Conservation (phyloP, 2,888 invertebrate species). For the Trissoscelio sp. region DNA sequence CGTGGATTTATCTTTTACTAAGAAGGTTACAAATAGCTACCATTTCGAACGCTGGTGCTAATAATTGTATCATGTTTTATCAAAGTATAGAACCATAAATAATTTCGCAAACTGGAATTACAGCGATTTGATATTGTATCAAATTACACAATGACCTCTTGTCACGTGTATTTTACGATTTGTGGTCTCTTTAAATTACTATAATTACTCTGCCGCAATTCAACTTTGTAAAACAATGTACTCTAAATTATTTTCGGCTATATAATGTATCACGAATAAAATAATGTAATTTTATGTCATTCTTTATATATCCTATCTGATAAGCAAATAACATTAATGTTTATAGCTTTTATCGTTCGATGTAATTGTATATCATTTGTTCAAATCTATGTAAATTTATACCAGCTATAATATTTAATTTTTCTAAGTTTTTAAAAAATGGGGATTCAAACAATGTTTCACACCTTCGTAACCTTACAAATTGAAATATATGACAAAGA, state of each 20-base stretch:
- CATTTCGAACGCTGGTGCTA: conserved; percentile 7
- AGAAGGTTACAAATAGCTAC: conserved; percentile 20
- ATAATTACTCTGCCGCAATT: background rate
- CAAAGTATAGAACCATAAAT: conserved; percentile 1
- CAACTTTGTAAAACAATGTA: background rate
- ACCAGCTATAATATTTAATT: too few relatives aligned
- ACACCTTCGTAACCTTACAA: background rate
- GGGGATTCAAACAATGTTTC: conserved; percentile 2
- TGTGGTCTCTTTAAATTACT: background rate
- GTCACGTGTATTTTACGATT: conserved; percentile 12
- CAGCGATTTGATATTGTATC: background rate
- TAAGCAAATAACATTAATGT: too few relatives aligned
- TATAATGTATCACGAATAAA: too few relatives aligned
- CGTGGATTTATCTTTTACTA: conserved; percentile 20
- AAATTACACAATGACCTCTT: conserved; percentile 17
- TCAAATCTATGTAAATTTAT: too few relatives aligned
- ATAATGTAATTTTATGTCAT: too few relatives aligned
- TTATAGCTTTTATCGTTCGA: too few relatives aligned
- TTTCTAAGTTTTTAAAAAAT: background rate
- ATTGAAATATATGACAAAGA: conserved; percentile 11
- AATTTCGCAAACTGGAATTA: conserved; percentile 16
- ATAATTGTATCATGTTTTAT: conserved; percentile 25
- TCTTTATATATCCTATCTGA: too few relatives aligned
- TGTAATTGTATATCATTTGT: too few relatives aligned
- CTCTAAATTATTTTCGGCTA: background rate